phyloP scores from a whole-genome alignment of 2,888 invertebrate genomes.

The Lobophora halterata region DNA sequence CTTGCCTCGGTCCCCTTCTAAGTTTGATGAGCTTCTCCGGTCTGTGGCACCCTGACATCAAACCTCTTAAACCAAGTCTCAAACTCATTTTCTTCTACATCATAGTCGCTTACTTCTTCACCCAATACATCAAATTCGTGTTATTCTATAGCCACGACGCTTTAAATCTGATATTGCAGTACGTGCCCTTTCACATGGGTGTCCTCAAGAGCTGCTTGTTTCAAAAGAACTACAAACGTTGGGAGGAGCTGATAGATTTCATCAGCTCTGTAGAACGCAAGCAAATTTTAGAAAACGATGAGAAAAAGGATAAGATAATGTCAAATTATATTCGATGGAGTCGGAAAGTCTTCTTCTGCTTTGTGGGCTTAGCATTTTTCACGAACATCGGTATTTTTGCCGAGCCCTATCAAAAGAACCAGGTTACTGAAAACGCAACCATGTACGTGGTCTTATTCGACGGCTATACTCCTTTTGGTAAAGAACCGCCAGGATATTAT shows the following conservation, averaged over 20 bases:
- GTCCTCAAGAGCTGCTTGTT: conserved; percentile 51
- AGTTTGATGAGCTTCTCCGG: conserved; percentile 43
- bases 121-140: conserved; percentile 51
- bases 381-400: conserved; percentile 52
- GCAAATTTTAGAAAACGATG: conserved; percentile 37
- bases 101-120: conserved; percentile 47
- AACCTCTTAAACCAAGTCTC: conserved; percentile 31
- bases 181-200: conserved; percentile 60
- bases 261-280: conserved; percentile 46
- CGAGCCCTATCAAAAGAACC: conserved; percentile 54
- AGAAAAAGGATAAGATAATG: conserved; percentile 34
- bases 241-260: conserved; percentile 49
- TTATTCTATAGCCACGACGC: conserved; percentile 39
- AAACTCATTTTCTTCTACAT: conserved; percentile 45
- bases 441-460: conserved; percentile 53
- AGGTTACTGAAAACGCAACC: conserved; percentile 45
- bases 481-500: conserved; percentile 56
- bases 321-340: conserved; percentile 43
- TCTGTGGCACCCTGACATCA: conserved; percentile 47
- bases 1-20: conserved; percentile 54
- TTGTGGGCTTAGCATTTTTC: conserved; percentile 47
- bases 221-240: conserved; percentile 44
- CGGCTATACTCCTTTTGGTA: conserved; percentile 50
- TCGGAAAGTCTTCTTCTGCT: conserved; percentile 52
- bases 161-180: conserved; percentile 49